Conservation (phyloP, 2,797 vertebrate genomes). For the Muraenolepis orangiensis region DNA sequence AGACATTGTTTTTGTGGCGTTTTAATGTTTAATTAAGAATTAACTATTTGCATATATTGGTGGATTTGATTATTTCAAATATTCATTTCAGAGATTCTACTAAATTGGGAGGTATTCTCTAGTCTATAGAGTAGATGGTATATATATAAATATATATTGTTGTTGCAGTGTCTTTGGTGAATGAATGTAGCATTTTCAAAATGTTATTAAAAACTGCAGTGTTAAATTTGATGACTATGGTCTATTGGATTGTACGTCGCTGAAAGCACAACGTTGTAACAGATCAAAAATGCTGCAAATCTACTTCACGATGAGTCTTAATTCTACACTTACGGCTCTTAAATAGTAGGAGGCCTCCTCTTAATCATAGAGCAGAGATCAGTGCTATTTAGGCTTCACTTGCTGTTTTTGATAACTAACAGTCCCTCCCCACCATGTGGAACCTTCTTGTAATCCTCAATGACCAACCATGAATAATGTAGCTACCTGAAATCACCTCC, state of each 20-base stretch:
- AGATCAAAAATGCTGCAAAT: conserved; percentile 45
- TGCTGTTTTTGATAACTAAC: conserved; percentile 6
- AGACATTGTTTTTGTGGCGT: conserved; percentile 30
- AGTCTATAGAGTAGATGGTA: conserved; percentile 30
- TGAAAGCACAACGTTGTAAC: conserved; percentile 59
- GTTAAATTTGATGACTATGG: conserved; percentile 8
- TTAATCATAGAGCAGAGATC: not conserved
- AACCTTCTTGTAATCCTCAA: conserved; percentile 6
- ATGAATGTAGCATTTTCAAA: conserved; percentile 67
- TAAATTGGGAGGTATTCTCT: conserved; percentile 28
- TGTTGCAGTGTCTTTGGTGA: conserved; percentile 53
- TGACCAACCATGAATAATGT: conserved; percentile 25
- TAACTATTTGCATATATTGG: conserved; percentile 49
- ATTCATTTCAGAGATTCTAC: conserved; percentile 36
- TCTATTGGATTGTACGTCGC: conserved; percentile 35
- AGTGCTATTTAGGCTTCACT: conserved; percentile 5
- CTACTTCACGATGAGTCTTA: conserved; percentile 12
- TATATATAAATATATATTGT: conserved; percentile 50
- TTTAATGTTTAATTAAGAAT: conserved; percentile 62
- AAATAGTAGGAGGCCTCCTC: not conserved
- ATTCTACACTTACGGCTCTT: not conserved
- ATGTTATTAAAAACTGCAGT: conserved; percentile 17
- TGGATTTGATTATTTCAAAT: conserved; percentile 47
- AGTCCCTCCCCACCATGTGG: not conserved
- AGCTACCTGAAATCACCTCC: conserved; percentile 48